Base-by-base conservation (phyloP, 2,888 invertebrate species). In the Pimpla rufipes region DNA sequence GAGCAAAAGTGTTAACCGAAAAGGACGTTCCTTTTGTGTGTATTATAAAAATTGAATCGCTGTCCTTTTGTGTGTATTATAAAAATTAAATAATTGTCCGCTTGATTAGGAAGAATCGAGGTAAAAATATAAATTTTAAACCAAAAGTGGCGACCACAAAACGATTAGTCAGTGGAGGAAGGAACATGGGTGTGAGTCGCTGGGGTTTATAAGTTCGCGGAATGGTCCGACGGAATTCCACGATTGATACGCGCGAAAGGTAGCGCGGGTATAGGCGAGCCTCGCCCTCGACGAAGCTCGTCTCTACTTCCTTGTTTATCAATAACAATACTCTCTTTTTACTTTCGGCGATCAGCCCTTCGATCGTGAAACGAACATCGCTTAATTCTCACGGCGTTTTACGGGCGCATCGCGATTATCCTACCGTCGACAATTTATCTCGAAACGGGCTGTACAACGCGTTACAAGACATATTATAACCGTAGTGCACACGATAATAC, bases 281-380 rank as follows among this genome's bases (percentile, higher is more conserved):
- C 57, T 42, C 57, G 64, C 64, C 40, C 52, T 70, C 66, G 40
- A 71, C 57, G 13, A 64, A 47, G 71, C 71, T 76, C 71, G 66
- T 66, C 76, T 42, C 47, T 70, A 8, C 70, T 76, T 21, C 0
- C 70, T 37, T 18, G 59, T 71, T 67, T 47, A 42, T 64, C 64
- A 45, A 70, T 45, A 11, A 70, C 50, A 73, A 40, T 66, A n/a
- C 52, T 59, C 59, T 45, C 47, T 37, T 66, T 42, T 40, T 57
- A 42, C 16, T 70, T 81, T 68, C 23, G 21, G 68, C 45, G 52
- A 70, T 64, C 52, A 37, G 21, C 35, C 16, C 52, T 35, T 11
- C 64, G 55, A 64, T 70, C 62, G 70, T 47, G 62, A 75, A 37
- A 45, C 16, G 18, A 64, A 66, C 35, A 68, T 35, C 29, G 18